These are phyloP conservation scores for Thrips palmi DNA, from an alignment of 1,140 invertebrate species.

Conservation along the genomic window DNA sequence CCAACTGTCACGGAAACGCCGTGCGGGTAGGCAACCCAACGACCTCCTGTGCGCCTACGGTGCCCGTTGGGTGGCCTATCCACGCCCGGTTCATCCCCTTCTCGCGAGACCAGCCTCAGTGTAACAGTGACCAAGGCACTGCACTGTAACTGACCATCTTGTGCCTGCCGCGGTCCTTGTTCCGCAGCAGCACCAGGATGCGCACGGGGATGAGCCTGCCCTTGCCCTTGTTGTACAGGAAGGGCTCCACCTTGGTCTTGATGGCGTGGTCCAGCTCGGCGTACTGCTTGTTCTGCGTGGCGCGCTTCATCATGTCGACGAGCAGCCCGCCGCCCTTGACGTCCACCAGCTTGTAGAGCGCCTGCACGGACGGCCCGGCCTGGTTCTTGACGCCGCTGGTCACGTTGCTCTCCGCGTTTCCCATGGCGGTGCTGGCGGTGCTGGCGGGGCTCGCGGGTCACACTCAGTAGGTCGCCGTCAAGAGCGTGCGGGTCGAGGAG, in stretches of 20 bases:
- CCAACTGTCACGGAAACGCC: too few species aligned
- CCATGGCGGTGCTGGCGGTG: too few species aligned
- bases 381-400: slow-evolving; percentile 83
- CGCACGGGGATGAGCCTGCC: slow-evolving; percentile 77
- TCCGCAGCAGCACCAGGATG: slow-evolving; percentile 68
- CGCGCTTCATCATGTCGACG: slow-evolving; percentile 85
- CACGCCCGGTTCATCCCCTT: too few species aligned
- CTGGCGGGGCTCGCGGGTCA: too few species aligned
- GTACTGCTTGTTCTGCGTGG: slow-evolving; percentile 70
- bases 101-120: too few species aligned
- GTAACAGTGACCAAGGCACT: too few species aligned
- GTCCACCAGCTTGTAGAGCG: slow-evolving; percentile 69
- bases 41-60: too few species aligned
- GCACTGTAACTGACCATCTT: slow-evolving; percentile 39
- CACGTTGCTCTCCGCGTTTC: slow-evolving; percentile 84
- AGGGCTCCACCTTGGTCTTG: slow-evolving; percentile 76
- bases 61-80: too few species aligned
- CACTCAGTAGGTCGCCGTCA: too few species aligned
- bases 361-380: slow-evolving; percentile 58
- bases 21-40: too few species aligned
- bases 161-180: slow-evolving; percentile 63
- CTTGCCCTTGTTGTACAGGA: slow-evolving; percentile 82
- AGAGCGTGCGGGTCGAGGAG: too few species aligned
- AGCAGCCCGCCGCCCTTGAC: slow-evolving; percentile 81
- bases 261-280: slow-evolving; percentile 78